phyloP scores from a whole-genome alignment of 2,113 vertebrate genomes.

The pig (Sus scrofa) region T2T-Sscrofa CM000819.6:3367501-3368000 shows the following conservation, averaged over 20 bases:
- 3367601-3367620: not conserved
- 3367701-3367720: no score
- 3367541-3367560: fast-evolving
- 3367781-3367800: not conserved
- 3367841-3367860: not conserved
- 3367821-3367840: fast-evolving
- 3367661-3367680: fast-evolving
- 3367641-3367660: fast-evolving
- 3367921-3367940: fast-evolving
- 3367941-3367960: fast-evolving
- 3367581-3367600: not conserved
- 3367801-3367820: fast-evolving
- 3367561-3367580: fast-evolving
- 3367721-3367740: fast-evolving
- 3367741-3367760: not conserved
- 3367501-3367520: not conserved
- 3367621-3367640: fast-evolving
- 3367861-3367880: not conserved
- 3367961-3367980: fast-evolving
- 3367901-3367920: fast-evolving
- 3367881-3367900: not conserved
- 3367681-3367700: not conserved
- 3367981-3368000: not conserved
- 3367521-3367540: not conserved
- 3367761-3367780: not conserved